Evolutionary conservation across 1,140 invertebrate genomes (phyloP).

Genomic region (Drosophila arawakana): DNA sequence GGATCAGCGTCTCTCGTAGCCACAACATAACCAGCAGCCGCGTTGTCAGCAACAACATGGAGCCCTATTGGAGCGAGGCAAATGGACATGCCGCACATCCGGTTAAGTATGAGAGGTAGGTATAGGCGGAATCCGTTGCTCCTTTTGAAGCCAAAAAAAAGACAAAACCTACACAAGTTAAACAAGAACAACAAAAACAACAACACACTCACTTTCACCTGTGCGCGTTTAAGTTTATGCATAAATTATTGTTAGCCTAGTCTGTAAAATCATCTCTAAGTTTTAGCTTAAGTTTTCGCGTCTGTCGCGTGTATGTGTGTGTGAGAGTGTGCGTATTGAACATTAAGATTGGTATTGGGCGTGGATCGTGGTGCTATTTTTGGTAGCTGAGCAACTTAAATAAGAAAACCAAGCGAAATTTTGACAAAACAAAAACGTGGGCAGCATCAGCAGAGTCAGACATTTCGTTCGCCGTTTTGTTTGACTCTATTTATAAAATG

Average conservation of each 20-base stretch:
- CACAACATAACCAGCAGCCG: constrained; percentile 24
- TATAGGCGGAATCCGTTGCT: constrained; percentile 45
- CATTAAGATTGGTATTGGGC: constrained; percentile 42
- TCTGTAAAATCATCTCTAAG: constrained; percentile 24
- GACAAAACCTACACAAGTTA: constrained; percentile 10
- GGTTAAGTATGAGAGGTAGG: constrained; percentile 84
- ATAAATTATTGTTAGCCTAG: constrained; percentile 50
- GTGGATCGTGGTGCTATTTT: constrained; percentile 66
- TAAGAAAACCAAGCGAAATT: constrained; percentile 51
- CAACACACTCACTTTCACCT: constrained; percentile 69
- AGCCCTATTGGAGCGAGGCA: constrained; percentile 82
- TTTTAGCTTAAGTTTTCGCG: constrained; percentile 44
- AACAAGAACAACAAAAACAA: constrained; percentile 31
- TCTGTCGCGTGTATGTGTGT: constrained; percentile 2
- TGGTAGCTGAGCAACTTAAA: constrained; percentile 65
- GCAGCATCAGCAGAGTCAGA: constrained; percentile 48
- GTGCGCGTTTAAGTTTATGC: constrained; percentile 64
- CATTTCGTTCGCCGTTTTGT: constrained; percentile 16
- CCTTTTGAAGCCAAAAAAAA: constrained; percentile 29
- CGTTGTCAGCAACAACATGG: constrained; percentile 62
- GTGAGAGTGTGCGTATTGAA: constrained; percentile 40
- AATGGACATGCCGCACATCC: constrained; percentile 84
- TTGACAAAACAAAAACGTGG: constrained; percentile 60
- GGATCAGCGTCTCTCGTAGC: constrained; percentile 28
- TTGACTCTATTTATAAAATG: constrained; percentile 48